Base-by-base conservation (phyloP, 2,113 vertebrate species). In the Rhea pennata region DNA sequence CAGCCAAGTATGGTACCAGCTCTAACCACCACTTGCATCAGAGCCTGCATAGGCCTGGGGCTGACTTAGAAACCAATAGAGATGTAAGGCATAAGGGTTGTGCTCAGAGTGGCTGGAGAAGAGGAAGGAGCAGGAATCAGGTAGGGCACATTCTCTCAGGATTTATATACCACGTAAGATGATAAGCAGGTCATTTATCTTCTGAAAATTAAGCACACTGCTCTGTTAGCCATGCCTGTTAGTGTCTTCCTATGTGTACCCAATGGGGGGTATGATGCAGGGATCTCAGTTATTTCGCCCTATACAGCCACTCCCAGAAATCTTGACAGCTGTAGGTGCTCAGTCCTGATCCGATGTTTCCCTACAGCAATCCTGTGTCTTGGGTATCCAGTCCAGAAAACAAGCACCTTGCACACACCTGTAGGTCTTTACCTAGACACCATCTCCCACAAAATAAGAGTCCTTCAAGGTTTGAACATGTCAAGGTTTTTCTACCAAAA, bases 171-270 rank as follows among this genome's bases (percentile, higher is more conserved):
- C 42, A 12, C 27, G 44, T 13, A 17, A n/a, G 36, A 56, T 22
- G 31, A n/a, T 2, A 6, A 64, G n/a, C 42, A 87, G 33, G 29
- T 39, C 0, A 0, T 14, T 69, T 51, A 33, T 48, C 15, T 39
- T 48, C 5, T n/a, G 48, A 9, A 6, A 58, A 14, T 6, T 13
- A 13, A 79, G 40, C 21, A 4, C 3, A 4, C 15, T n/a, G 7
- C 26, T n/a, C n/a, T 51, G 36, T 23, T 39, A 8, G 6, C 27
- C 1, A 1, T 20, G 9, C 29, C 54, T 11, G 1, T 33, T 64
- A 39, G 64, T 62, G 8, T 27, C 22, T 36, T 46, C 31, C 66
- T 12, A 2, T 4, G 31, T 3, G 4, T 2, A 19, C 44, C 65
- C 46, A 31, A 1, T 0, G 0, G 59, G 33, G 42, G 54, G 59